phyloP scores from a whole-genome alignment of 1,140 invertebrate species.

The Metaphire vulgaris region DNA sequence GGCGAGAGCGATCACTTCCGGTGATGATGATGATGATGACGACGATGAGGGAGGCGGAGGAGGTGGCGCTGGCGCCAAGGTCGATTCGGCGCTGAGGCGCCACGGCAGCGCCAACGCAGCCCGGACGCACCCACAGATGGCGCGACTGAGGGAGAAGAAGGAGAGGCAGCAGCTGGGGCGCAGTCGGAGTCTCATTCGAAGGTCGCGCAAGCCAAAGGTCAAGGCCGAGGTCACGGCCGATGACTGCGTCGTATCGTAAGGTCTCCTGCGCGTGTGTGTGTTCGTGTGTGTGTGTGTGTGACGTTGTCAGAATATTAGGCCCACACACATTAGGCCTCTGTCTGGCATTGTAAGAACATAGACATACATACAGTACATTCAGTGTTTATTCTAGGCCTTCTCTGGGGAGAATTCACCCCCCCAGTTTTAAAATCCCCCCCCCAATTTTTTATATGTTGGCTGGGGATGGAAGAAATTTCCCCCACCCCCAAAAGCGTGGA shows the following conservation, averaged over 20 bases:
- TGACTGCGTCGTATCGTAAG: conserved; percentile 13
- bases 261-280: too few relatives aligned
- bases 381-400: too few relatives aligned
- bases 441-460: too few relatives aligned
- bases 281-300: too few relatives aligned
- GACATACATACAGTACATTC: too few relatives aligned
- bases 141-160: conserved; percentile 10
- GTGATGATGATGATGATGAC: neutral
- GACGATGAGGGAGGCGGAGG: neutral
- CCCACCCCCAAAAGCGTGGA: too few relatives aligned
- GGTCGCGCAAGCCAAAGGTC: conserved; percentile 11
- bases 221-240: neutral
- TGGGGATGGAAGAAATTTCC: too few relatives aligned
- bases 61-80: neutral
- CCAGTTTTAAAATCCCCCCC: too few relatives aligned
- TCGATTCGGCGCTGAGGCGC: neutral
- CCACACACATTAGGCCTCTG: too few relatives aligned
- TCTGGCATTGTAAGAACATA: too few relatives aligned
- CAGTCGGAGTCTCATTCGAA: conserved; percentile 14
- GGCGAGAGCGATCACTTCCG: neutral
- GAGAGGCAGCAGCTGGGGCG: neutral
- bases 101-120: conserved; percentile 13
- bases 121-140: conserved; percentile 4
- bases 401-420: too few relatives aligned
- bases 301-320: too few relatives aligned